A percentile compares a stretch with the other conserved stretches of the same genome.
phyloP scores from a whole-genome alignment of 1,140 invertebrate genomes.

The Drosophila novamexicana region DNA sequence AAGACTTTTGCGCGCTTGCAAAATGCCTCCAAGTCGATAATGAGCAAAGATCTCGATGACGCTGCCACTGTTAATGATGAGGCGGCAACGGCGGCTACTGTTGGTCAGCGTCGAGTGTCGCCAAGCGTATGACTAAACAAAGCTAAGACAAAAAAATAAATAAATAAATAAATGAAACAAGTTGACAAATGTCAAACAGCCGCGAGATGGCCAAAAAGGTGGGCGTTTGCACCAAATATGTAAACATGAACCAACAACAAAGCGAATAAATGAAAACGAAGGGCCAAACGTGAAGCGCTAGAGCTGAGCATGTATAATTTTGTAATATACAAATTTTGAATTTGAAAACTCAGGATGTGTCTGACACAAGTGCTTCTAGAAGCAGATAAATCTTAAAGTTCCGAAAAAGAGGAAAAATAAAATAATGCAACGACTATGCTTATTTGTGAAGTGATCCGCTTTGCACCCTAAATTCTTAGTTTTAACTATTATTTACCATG shows the following conservation, averaged over 20 bases:
- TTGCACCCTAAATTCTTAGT: too few species aligned
- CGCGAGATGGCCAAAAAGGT: conserved; percentile 47
- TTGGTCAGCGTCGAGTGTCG: conserved; percentile 24
- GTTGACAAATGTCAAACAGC: conserved; percentile 77
- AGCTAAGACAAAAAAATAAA: background rate
- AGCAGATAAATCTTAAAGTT: too few species aligned
- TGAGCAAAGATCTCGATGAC: conserved; percentile 24
- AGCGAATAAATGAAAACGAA: conserved; percentile 3
- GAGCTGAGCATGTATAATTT: background rate
- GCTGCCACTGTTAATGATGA: conserved; percentile 24
- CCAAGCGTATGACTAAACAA: conserved; percentile 51
- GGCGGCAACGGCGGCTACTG: conserved; percentile 11
- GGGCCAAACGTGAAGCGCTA: background rate
- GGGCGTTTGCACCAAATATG: conserved; percentile 54
- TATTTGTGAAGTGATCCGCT: too few species aligned
- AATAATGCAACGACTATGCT: too few species aligned
- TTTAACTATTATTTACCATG: too few species aligned
- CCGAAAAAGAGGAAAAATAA: too few species aligned
- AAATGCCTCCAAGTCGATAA: conserved; percentile 50
- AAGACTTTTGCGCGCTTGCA: conserved; percentile 53
- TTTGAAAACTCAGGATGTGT: background rate
- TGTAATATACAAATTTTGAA: background rate
- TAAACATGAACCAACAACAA: conserved; percentile 53
- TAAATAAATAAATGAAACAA: conserved; percentile 37
- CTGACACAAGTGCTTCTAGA: too few species aligned